Evolutionary conservation across 1,140 invertebrate genomes (phyloP), one percentile per base, ranked within the genome.

Genomic region (Oncopeltus fasciatus): DNA sequence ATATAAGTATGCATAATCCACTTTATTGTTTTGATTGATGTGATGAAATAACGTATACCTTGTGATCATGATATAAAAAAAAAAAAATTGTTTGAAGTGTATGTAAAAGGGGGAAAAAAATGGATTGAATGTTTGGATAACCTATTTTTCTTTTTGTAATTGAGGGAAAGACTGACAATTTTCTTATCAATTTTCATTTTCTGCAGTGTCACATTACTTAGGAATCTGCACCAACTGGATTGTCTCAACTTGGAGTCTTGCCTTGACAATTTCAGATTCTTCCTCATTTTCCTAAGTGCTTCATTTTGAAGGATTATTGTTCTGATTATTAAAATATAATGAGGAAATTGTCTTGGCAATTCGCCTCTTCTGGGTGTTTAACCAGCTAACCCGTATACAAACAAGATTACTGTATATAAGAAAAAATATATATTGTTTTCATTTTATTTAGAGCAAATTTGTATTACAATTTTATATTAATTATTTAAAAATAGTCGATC

Each of bases 311-410:
- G 26, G 49, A 20, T 24, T 24, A 12, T 16, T 26, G 16, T 18
- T 24, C 20, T 53, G 24, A 53, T 24, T 53, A 53, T 24, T 53
- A 24, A 24, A 53, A 4, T n/a, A 24, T 26, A 24, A 27, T 24
- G 49, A 53, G 49, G 26, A 53, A 53, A 53, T 53, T 53, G 49
- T 53, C 49, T 53, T 24, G 49, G 49, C 49, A 24, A 53, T 53
- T 53, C 49, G 2, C 4, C 47, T 49, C 21, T 4, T 53, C 8
- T 27, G 5, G 20, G 21, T 1, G 26, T 4, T 53, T 53, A 24
- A 4, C 20, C 20, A 53, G 18, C 44, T 20, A 20, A n/a, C 49
- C 49, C 24, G 21, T 26, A 53, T 24, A 24, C 24, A 53, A 53
- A 53, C 16, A 53, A 53, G 26, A 53, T 24, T 24, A 3, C 26